Evolutionary conservation across 2,888 invertebrate genomes (phyloP), one percentile per base, ranked within the genome.

Genomic region (Tetrapedia diversipes): DNA sequence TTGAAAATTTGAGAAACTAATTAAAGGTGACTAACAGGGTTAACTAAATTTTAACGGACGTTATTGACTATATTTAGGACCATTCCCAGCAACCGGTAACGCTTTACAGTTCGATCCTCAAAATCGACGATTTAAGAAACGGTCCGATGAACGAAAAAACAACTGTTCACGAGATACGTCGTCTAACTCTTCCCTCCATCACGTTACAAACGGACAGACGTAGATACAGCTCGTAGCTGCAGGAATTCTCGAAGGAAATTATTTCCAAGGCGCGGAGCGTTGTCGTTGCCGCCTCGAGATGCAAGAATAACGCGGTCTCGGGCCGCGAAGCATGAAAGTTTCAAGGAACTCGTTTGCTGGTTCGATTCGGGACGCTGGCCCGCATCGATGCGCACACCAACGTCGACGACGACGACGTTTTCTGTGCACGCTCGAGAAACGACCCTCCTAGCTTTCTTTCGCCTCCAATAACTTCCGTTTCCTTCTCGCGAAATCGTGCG

Each of bases 311-410:
- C 51, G 61, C 57, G 56, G 63, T 53, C 71, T 43, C 61, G 22
- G 29, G 59, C 24, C 82, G 53, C 54, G 45, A 37, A 43, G 70
- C 75, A 80, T 77, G 81, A 82, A 84, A 84, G 69, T 80, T 85
- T 81, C 70, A 71, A 73, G 67, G 56, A 82, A 81, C 79, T 82
- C 71, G 76, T 77, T 81, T 56, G 75, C 79, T 47, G 53, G 73
- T 79, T 81, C 79, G 79, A 77, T 79, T 74, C 68, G 53, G 66
- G 57, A 43, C 78, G 66, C 66, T 69, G 56, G 43, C 49, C 68
- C 29, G 67, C 64, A 57, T 59, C 81, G 67, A 70, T 43, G 61
- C 65, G 11, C 65, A 47, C 59, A n/a, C 34, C 11, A 8, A 29
- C 43, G n/a, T n/a, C n/a, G n/a, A n/a, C n/a, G n/a, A n/a, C n/a